Base-by-base conservation (phyloP, 2,797 vertebrate species). In the Lagocephalus sceleratus region DNA sequence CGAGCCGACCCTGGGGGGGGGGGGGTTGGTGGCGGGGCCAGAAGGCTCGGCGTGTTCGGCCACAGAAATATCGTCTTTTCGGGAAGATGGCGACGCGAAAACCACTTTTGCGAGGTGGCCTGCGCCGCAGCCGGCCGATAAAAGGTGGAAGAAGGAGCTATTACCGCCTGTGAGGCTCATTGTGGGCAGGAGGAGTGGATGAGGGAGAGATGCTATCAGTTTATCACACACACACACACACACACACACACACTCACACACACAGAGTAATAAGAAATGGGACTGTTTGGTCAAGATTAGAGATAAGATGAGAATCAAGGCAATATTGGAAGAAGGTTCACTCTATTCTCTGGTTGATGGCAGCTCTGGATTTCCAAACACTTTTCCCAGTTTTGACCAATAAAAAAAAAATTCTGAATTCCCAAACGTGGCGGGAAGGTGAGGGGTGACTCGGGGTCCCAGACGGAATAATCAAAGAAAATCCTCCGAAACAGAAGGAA, bases 291-390 rank as follows among this genome's bases (percentile, higher is more conserved):
- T 47, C 52, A 19, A 68, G 46, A 81, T 83, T 79, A 71, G 58
- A 82, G 74, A 71, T 78, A 58, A 76, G 66, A 81, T 79, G 63
- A 73, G 53, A 75, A 73, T 81, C 67, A 23, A 46, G 51, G 38
- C 38, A 17, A 50, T 29, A 47, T 35, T 60, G 5, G 20, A 81
- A 79, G 76, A 75, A 81, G 74, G 73, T 73, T 63, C 16, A 54
- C 21, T 54, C 58, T 73, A 63, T 73, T 84, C 75, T 14, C 11
- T 14, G 12, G 12, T 12, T 14, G 32, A 35, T 35, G 32, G 32
- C 12, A 12, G 12, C 12, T 1, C 12, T 35, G 2, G 29, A 11
- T 9, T 12, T 35, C 32, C 12, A 3, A 35, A 14, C 32, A 35
- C 2, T 14, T 35, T 35, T n/a, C n/a, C n/a, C 11, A 35, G 8